Evolutionary conservation across 2,888 invertebrate genomes (phyloP), one percentile per base, ranked within the genome.

Genomic region (Platycheirus albimanus): DNA sequence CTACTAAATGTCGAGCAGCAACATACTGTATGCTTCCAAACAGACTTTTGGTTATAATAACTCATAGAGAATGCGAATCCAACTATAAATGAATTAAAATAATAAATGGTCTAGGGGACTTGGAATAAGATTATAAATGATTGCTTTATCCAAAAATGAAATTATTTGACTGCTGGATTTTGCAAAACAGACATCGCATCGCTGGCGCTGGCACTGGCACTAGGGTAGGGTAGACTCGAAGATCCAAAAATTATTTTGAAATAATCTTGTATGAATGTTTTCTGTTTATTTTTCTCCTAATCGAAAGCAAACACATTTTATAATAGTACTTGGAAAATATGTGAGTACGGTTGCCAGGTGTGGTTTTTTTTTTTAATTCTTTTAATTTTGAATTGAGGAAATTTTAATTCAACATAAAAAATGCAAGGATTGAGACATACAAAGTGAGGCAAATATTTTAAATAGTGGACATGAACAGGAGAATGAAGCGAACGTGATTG

Each of bases 41-140:
- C 61, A 58, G 10, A 56, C 24, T 38, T 38, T 71, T 49, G 45
- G 13, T 28, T 8, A 47, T 51, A 71, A 72, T 72, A 66, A 71
- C 43, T 64, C 72, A 78, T 24, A 66, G 36, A 6, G 24, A 51
- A 54, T n/a, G 43, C 28, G 64, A 76, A 71, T 58, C 43, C 58
- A 72, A 63, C 74, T 69, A 74, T 47, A 79, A 80, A 70, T 75
- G 69, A 80, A 80, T 80, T 80, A 75, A 80, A 70, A 70, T 75
- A 64, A 74, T 54, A 63, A 63, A 75, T 69, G 63, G 52, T 56
- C 41, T 30, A 63, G 54, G 15, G 36, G 2, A 51, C 24, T 15
- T 13, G 49, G 54, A 63, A 69, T 64, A 36, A 13, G 36, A 56
- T 58, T 80, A 69, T 54, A 61, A 61, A 47, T 72, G 61, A 54